A percentile compares a stretch with the other conserved stretches of the same genome.
phyloP scores from a whole-genome alignment of 53 echinoderm and acorn worm species.

The Mesocentrotus franciscanus region DNA sequence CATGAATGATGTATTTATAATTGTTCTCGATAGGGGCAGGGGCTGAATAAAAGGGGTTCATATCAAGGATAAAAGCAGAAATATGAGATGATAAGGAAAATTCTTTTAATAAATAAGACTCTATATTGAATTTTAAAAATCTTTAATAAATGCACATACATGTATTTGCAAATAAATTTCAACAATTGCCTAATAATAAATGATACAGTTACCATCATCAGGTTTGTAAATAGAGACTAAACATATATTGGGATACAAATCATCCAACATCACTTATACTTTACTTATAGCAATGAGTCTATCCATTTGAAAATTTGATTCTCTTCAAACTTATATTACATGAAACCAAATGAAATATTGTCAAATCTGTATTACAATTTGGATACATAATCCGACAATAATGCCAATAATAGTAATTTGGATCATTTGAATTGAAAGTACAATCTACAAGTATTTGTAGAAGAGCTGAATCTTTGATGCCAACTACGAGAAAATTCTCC shows the following conservation, averaged over 20 bases:
- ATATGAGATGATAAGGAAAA: background rate
- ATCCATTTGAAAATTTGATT: background rate
- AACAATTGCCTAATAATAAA: background rate
- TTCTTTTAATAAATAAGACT: too few relatives aligned
- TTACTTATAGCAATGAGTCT: background rate
- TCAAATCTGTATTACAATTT: background rate
- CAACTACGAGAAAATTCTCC: background rate
- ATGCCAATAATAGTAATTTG: background rate
- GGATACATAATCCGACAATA: background rate
- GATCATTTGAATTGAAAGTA: background rate
- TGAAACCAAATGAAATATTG: background rate
- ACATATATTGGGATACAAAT: background rate
- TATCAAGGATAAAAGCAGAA: background rate
- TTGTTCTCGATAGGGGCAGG: background rate
- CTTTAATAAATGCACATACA: background rate
- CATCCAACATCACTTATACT: background rate
- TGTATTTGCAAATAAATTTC: background rate
- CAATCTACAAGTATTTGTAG: background rate
- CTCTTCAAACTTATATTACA: background rate
- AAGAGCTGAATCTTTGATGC: background rate
- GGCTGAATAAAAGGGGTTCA: background rate
- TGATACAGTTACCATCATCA: background rate
- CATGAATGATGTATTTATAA: background rate
- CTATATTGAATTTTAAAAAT: too few relatives aligned
- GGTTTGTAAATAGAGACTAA: background rate